phyloP scores from a whole-genome alignment of 2,797 vertebrate species.

The Bryconaethiops microstoma region DNA sequence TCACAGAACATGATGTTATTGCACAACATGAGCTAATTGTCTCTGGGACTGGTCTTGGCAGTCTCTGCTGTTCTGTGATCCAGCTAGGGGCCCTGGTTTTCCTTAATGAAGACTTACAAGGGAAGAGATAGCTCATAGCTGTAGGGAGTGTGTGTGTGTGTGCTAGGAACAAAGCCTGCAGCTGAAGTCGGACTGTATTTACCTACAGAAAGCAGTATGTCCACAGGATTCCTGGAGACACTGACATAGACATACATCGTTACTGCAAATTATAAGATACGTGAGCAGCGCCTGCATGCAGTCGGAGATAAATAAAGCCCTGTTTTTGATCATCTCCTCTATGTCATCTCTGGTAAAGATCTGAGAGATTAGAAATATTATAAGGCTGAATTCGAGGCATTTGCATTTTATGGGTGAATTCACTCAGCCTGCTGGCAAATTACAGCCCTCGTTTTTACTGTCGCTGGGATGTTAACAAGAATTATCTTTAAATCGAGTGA shows the following conservation, averaged over 20 bases:
- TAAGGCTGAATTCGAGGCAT: slow-evolving; percentile 36
- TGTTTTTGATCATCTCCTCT: slow-evolving; percentile 29
- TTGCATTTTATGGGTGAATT: slow-evolving; percentile 62
- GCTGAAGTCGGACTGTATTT: slow-evolving; percentile 39
- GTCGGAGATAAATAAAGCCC: neutral
- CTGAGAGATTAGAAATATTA: slow-evolving; percentile 29
- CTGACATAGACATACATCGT: slow-evolving; percentile 25
- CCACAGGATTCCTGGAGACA: slow-evolving; percentile 22
- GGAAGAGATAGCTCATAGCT: slow-evolving; percentile 70
- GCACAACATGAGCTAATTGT: slow-evolving; percentile 77
- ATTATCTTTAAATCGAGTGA: slow-evolving; percentile 59
- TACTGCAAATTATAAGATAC: slow-evolving; percentile 1
- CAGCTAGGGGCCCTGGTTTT: slow-evolving; percentile 67
- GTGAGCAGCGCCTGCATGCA: neutral
- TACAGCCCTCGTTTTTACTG: slow-evolving; percentile 46
- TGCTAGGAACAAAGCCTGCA: slow-evolving; percentile 37
- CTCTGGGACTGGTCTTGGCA: slow-evolving; percentile 66
- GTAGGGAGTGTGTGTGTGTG: slow-evolving; percentile 41
- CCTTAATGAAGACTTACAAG: slow-evolving; percentile 79
- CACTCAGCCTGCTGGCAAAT: slow-evolving; percentile 52
- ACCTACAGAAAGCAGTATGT: slow-evolving; percentile 1
- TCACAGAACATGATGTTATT: slow-evolving; percentile 73
- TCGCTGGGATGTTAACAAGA: slow-evolving; percentile 59
- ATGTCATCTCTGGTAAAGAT: slow-evolving; percentile 28
- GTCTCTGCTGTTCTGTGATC: slow-evolving; percentile 61